Evolutionary conservation across 2,797 vertebrate species (phyloP).

Genomic region (Eurystomus glaucurus): DNA sequence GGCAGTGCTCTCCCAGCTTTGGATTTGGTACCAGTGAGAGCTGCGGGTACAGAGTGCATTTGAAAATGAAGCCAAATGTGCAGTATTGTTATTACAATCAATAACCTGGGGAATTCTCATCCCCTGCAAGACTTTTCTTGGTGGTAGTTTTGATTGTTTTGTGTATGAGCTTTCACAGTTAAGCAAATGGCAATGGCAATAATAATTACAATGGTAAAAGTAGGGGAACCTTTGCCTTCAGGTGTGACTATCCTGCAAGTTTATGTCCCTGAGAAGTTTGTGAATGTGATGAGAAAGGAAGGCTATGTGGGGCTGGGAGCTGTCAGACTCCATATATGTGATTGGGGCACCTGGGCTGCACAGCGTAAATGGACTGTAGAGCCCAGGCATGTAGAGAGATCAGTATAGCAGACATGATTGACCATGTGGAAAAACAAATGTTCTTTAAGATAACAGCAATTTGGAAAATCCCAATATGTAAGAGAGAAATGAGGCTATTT

Average conservation of each 20-base stretch:
- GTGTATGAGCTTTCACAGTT: neutral
- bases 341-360: neutral
- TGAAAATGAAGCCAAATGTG: neutral
- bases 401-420: neutral
- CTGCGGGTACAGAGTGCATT: neutral
- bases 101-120: neutral
- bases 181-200: neutral
- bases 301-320: accelerated
- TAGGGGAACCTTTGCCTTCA: neutral
- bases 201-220: neutral
- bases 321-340: neutral
- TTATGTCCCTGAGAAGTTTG: neutral
- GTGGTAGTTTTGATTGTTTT: neutral
- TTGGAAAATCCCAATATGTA: neutral
- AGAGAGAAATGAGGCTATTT: neutral
- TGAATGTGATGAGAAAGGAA: neutral
- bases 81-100: neutral
- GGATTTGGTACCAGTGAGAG: neutral
- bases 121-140: neutral
- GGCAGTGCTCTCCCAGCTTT: neutral
- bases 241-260: neutral
- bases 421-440: neutral
- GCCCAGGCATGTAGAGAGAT: accelerated
- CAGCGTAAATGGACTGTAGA: neutral
- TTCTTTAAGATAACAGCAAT: neutral